These are phyloP conservation scores for Tragulus kanchil DNA, from an alignment of 2,113 vertebrate species.

Conservation along the genomic window DNA sequence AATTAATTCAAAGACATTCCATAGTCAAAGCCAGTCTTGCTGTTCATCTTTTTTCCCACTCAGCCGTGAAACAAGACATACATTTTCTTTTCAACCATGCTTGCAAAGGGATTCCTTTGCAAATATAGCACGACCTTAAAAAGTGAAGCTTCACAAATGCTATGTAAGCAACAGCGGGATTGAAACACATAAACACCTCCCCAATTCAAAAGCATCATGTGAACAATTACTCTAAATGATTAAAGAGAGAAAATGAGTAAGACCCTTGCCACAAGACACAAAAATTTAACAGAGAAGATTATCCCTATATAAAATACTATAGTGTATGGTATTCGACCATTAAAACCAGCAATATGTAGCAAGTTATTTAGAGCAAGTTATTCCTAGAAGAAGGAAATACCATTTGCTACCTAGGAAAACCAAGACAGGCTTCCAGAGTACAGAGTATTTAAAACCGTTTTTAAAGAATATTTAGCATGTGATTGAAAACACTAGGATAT, in stretches of 20 bases:
- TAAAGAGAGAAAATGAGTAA: neutral
- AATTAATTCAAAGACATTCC: neutral
- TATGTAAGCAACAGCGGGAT: neutral
- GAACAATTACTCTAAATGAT: neutral
- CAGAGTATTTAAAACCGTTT: neutral
- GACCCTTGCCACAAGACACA: neutral
- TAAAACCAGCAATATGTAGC: neutral
- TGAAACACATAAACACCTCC: neutral
- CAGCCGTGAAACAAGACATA: neutral
- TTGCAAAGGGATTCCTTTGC: neutral
- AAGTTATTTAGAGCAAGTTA: neutral
- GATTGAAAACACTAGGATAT: neutral
- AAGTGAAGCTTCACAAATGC: neutral
- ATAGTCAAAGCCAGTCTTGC: neutral
- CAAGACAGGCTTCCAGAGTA: neutral
- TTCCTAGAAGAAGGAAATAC: neutral
- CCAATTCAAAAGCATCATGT: neutral
- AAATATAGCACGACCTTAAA: neutral
- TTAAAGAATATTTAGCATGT: neutral
- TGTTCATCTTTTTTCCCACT: neutral
- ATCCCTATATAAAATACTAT: neutral
- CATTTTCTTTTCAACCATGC: neutral
- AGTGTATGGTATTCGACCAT: neutral
- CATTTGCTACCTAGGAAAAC: neutral
- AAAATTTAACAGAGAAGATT: neutral